Evolutionary conservation across 2,113 vertebrate genomes (phyloP).

Genomic region (Xenotilapia longispinis): DNA sequence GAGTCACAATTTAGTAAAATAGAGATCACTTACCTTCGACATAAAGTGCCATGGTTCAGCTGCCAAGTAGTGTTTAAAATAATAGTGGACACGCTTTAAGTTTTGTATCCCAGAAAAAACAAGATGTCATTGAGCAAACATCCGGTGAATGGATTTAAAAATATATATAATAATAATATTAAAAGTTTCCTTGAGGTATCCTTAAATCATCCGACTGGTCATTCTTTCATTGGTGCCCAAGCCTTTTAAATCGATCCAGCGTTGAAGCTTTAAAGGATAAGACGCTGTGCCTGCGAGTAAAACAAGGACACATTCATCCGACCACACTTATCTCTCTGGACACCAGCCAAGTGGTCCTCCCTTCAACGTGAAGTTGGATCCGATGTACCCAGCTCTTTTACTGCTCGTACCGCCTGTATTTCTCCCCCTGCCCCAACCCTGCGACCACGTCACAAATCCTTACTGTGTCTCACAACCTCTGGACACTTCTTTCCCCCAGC

Average conservation of each 20-base stretch:
- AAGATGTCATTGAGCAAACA: not conserved
- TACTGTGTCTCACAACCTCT: slow-evolving; percentile 3
- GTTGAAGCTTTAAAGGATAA: not conserved
- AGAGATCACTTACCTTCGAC: slow-evolving; percentile 56
- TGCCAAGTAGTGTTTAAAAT: not conserved
- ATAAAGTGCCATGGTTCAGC: slow-evolving; percentile 59
- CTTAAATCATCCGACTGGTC: not conserved
- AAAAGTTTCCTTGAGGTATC: not conserved
- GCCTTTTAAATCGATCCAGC: not conserved
- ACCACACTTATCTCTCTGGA: not conserved
- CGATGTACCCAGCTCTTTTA: not conserved
- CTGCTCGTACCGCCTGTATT: not conserved
- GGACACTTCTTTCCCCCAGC: not conserved
- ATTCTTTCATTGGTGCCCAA: not conserved
- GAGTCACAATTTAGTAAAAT: not conserved
- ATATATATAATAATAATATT: not conserved
- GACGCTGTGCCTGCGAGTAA: not conserved
- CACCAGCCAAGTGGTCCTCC: not conserved
- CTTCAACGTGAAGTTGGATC: not conserved
- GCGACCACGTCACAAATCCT: slow-evolving; percentile 47
- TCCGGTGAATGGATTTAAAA: not conserved
- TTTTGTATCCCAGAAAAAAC: not conserved
- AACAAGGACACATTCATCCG: not conserved
- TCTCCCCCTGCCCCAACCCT: not conserved
- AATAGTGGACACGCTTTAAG: not conserved